Conservation (phyloP, 2,888 invertebrate genomes). For the Coenonympha glycerion region DNA sequence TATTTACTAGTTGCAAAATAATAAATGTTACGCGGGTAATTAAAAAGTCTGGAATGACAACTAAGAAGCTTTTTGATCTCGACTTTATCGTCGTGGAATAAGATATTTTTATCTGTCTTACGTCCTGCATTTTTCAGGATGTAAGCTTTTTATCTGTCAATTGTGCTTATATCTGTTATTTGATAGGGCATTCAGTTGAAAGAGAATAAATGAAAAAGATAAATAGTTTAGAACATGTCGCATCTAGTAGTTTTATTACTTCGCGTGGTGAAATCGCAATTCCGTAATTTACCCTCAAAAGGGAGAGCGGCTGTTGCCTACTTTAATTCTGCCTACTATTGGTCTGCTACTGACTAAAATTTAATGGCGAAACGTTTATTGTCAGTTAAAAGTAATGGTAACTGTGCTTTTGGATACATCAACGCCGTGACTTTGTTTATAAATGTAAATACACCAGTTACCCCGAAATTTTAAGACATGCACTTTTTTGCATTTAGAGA, state of each 20-base stretch:
- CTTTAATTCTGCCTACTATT: conserved; percentile 40
- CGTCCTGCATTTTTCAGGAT: too few relatives aligned
- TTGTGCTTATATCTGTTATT: neutral
- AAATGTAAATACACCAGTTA: neutral
- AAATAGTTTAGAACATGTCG: conserved; percentile 11
- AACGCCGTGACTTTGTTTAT: neutral
- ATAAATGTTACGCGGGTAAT: too few relatives aligned
- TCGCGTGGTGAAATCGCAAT: conserved; percentile 45
- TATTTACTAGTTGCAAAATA: too few relatives aligned
- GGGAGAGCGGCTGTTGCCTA: conserved; percentile 37
- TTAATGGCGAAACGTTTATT: neutral
- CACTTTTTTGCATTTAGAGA: too few relatives aligned
- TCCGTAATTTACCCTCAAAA: conserved; percentile 47
- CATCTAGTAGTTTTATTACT: conserved; percentile 33
- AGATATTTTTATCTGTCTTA: too few relatives aligned
- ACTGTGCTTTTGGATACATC: too few relatives aligned
- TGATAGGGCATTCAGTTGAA: too few relatives aligned
- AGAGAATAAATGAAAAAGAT: neutral
- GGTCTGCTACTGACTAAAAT: conserved; percentile 5
- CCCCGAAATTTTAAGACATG: too few relatives aligned
- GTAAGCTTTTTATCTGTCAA: neutral
- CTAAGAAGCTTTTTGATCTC: too few relatives aligned
- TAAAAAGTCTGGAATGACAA: too few relatives aligned
- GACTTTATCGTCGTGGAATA: too few relatives aligned
- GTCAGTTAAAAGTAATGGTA: neutral